A percentile compares a stretch with the other conserved stretches of the same genome.
phyloP scores from a whole-genome alignment of 2,888 invertebrate genomes.

The Sceliomorpha sp. region DNA sequence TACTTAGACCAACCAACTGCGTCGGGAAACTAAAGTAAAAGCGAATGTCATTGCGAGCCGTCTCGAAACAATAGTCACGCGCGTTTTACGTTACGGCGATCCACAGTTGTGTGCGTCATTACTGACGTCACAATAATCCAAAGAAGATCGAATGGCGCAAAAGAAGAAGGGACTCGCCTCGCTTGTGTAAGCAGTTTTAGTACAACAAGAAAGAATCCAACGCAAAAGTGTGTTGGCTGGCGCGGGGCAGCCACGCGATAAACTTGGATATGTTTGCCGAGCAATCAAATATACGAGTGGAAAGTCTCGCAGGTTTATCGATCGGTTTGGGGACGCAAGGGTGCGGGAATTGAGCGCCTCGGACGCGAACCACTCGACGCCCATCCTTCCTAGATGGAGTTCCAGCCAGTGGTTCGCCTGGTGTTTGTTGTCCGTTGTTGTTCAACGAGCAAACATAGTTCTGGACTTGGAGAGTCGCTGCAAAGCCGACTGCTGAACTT shows the following conservation, averaged over 20 bases:
- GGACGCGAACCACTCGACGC: conserved; percentile 65
- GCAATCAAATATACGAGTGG: conserved; percentile 79
- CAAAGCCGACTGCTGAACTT: conserved; percentile 61
- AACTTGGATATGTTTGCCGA: conserved; percentile 79
- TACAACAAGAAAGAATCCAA: conserved; percentile 49
- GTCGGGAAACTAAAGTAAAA: too few species aligned
- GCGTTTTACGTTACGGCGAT: too few species aligned
- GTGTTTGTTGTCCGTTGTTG: conserved; percentile 73
- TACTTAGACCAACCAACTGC: too few species aligned
- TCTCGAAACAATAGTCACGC: too few species aligned
- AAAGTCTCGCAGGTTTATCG: conserved; percentile 76
- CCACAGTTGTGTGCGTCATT: conserved; percentile 7
- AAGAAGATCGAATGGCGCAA: conserved; percentile 52
- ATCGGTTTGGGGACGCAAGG: conserved; percentile 63
- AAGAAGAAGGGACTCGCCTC: conserved; percentile 17
- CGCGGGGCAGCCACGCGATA: conserved; percentile 67
- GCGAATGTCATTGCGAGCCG: too few species aligned
- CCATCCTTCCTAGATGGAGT: conserved; percentile 59
- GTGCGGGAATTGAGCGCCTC: conserved; percentile 47
- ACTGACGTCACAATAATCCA: conserved; percentile 25
- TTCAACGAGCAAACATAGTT: conserved; percentile 74
- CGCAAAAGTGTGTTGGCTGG: conserved; percentile 59
- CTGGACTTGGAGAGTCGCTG: conserved; percentile 60
- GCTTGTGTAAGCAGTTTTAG: conserved; percentile 54
- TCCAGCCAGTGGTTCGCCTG: conserved; percentile 64